A percentile compares a stretch with the other conserved stretches of the same genome.
phyloP scores from a whole-genome alignment of 2,888 invertebrate genomes.

The Ligdia adustata region DNA sequence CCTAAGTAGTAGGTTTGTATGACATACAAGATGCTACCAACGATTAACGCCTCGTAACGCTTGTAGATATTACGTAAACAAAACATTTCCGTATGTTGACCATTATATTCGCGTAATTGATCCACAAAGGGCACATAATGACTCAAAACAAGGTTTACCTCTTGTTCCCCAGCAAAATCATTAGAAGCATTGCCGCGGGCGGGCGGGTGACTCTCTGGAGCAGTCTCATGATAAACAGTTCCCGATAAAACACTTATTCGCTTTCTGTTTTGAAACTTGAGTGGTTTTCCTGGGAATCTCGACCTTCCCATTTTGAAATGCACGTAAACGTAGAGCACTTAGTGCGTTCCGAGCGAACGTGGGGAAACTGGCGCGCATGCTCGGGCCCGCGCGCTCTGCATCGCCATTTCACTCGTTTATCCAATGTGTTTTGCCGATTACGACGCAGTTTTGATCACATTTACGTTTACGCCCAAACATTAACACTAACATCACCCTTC shows the following conservation, averaged over 20 bases:
- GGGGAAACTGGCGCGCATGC: slow-evolving; percentile 83
- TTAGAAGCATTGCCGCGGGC: slow-evolving; percentile 71
- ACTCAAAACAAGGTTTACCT: slow-evolving; percentile 66
- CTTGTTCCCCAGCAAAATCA: slow-evolving; percentile 80
- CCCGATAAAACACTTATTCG: slow-evolving; percentile 91
- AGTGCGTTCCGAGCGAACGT: slow-evolving; percentile 79
- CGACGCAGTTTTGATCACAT: slow-evolving; percentile 78
- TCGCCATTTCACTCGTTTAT: slow-evolving; percentile 83
- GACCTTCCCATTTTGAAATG: slow-evolving; percentile 89
- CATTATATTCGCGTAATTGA: slow-evolving; percentile 48
- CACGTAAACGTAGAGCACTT: slow-evolving; percentile 82
- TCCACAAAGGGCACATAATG: slow-evolving; percentile 42
- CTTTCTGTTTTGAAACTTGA: slow-evolving; percentile 93
- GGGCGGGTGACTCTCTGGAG: slow-evolving; percentile 74
- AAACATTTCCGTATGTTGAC: slow-evolving; percentile 57
- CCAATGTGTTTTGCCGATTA: slow-evolving; percentile 81
- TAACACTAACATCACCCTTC: slow-evolving; percentile 73
- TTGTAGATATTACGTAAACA: slow-evolving; percentile 78
- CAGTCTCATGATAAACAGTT: slow-evolving; percentile 80
- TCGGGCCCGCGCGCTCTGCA: slow-evolving; percentile 82
- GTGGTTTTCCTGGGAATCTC: slow-evolving; percentile 95
- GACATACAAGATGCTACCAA: slow-evolving; percentile 39
- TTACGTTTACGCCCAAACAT: slow-evolving; percentile 64
- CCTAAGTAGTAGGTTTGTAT: slow-evolving; percentile 42
- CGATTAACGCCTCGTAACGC: slow-evolving; percentile 58